These are phyloP conservation scores for Heliconius congener DNA, from an alignment of 1,140 invertebrate species.

Conservation along the genomic window DNA sequence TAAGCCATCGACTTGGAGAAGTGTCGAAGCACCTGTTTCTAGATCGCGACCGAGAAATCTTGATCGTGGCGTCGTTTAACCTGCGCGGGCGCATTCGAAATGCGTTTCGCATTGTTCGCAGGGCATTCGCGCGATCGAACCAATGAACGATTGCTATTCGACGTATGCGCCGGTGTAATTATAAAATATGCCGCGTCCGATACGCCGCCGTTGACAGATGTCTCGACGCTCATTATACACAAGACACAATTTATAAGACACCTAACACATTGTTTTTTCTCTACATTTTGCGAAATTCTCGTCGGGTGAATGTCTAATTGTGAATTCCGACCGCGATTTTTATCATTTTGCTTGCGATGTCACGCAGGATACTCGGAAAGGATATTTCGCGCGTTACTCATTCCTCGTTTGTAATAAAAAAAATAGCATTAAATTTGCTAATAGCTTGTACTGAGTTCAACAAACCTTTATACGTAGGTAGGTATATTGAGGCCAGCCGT, in stretches of 20 bases:
- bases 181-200: conserved; percentile 66
- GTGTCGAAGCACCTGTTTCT: conserved; percentile 63
- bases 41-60: conserved; percentile 69
- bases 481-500: no score
- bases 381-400: conserved; percentile 74
- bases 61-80: conserved; percentile 49
- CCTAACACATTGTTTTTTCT: conserved; percentile 72
- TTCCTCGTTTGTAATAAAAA: conserved; percentile 57
- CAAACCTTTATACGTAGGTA: conserved; percentile 34
- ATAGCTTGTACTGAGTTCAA: conserved; percentile 50
- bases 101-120: conserved; percentile 58
- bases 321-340: conserved; percentile 63
- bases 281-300: conserved; percentile 68
- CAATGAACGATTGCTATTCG: conserved; percentile 62
- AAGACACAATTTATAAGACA: conserved; percentile 67
- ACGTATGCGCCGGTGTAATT: conserved; percentile 62
- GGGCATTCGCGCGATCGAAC: conserved; percentile 61
- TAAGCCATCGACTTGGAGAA: conserved; percentile 2
- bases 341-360: conserved; percentile 72
- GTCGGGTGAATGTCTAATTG: conserved; percentile 58
- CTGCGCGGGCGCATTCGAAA: conserved; percentile 48
- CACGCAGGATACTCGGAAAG: conserved; percentile 72
- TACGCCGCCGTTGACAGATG: conserved; percentile 66
- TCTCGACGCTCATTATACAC: conserved; percentile 62
- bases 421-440: conserved; percentile 52